These are phyloP conservation scores for Lithophane socia DNA, from an alignment of 2,888 invertebrate genomes.

Conservation along the genomic window DNA sequence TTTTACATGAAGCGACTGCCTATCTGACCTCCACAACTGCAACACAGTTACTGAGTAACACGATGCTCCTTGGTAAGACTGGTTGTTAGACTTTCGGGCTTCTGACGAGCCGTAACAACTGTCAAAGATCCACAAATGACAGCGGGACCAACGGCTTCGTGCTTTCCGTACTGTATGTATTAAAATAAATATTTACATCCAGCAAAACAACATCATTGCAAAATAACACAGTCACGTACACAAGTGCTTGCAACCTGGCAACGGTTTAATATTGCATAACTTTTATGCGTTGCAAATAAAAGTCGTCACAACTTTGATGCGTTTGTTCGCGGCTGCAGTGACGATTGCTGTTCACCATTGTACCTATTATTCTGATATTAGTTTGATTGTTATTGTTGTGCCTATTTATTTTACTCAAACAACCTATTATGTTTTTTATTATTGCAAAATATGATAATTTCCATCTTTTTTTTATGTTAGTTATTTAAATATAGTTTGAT, in stretches of 20 bases:
- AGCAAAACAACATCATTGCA: conserved; percentile 19
- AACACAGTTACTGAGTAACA: too few relatives aligned
- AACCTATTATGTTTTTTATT: background rate
- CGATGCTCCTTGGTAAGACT: too few relatives aligned
- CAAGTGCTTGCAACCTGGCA: conserved; percentile 39
- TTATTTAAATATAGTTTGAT: background rate
- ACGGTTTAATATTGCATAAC: conserved; percentile 69
- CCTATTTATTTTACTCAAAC: background rate
- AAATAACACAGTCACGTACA: conserved; percentile 47
- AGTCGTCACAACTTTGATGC: conserved; percentile 69
- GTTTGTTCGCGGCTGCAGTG: conserved; percentile 62
- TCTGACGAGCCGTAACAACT: too few relatives aligned
- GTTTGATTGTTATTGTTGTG: conserved; percentile 21
- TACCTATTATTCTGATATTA: conserved; percentile 28
- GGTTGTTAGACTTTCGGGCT: too few relatives aligned
- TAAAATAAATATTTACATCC: background rate
- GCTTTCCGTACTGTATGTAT: too few relatives aligned
- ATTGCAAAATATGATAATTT: background rate
- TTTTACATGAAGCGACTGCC: too few relatives aligned
- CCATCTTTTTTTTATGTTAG: background rate
- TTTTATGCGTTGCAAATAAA: conserved; percentile 68
- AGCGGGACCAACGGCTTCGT: too few relatives aligned
- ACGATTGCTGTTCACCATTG: conserved; percentile 43
- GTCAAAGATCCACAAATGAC: too few relatives aligned
- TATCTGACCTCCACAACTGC: too few relatives aligned